A percentile compares a stretch with the other conserved stretches of the same genome.
Evolutionary conservation across 1,140 invertebrate species (phyloP).

Genomic region (Zaprionus camerounensis): DNA sequence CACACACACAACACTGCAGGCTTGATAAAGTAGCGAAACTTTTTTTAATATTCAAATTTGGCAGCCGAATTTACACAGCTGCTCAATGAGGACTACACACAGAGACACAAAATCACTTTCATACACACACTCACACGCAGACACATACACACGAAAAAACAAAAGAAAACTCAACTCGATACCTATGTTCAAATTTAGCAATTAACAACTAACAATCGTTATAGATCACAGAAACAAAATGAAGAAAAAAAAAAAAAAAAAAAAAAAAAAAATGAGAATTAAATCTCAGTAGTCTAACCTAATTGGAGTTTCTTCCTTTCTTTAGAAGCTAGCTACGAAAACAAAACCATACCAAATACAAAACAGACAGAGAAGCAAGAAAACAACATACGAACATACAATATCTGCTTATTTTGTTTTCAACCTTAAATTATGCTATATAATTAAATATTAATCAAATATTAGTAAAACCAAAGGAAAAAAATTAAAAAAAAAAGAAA

Average conservation of each 20-base stretch:
- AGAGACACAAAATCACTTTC: constrained; percentile 8
- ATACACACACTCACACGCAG: constrained; percentile 46
- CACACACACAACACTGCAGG: constrained; percentile 51
- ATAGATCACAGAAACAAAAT: constrained; percentile 54
- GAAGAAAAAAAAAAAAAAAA: constrained; percentile 46
- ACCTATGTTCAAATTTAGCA: constrained; percentile 81
- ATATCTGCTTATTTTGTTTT: constrained; percentile 80
- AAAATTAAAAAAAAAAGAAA: constrained; percentile 35
- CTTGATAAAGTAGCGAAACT: constrained; percentile 62
- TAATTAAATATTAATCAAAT: constrained; percentile 77
- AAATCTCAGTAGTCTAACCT: constrained; percentile 79
- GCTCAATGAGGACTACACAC: constrained; percentile 30
- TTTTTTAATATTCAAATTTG: constrained; percentile 56
- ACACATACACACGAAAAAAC: constrained; percentile 32
- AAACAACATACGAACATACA: constrained; percentile 63
- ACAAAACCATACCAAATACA: constrained; percentile 41
- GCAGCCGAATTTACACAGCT: constrained; percentile 54
- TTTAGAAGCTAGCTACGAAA: constrained; percentile 75
- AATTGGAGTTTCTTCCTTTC: constrained; percentile 82
- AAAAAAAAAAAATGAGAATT: constrained; percentile 57
- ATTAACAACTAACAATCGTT: constrained; percentile 80
- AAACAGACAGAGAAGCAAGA: constrained; percentile 59
- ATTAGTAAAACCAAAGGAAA: constrained; percentile 59
- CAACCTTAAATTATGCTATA: constrained; percentile 77
- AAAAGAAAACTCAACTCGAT: constrained; percentile 71